phyloP scores from a whole-genome alignment of 1,140 invertebrate species.

The Drosophila lowei region DNA sequence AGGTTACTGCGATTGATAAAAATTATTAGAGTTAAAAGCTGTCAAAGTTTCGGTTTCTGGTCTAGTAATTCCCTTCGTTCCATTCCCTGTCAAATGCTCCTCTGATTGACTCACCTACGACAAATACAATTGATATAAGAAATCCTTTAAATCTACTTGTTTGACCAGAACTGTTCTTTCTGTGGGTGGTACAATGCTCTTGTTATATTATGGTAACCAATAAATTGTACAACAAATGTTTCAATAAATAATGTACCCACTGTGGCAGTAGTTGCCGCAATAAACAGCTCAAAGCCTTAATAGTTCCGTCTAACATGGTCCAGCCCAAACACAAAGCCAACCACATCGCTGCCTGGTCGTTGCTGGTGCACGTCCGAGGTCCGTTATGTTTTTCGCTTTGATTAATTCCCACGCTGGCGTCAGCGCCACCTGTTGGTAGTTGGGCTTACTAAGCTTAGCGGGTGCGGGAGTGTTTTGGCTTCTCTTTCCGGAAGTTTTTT shows the following conservation, averaged over 20 bases:
- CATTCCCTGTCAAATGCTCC: no score
- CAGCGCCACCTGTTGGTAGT: constrained; percentile 73
- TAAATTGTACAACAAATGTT: no score
- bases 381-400: constrained; percentile 21
- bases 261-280: background rate
- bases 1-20: constrained; percentile 1
- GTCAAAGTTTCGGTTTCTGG: background rate
- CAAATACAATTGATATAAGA: no score
- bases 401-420: constrained; percentile 47
- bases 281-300: background rate
- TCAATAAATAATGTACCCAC: constrained; percentile 14
- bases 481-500: constrained; percentile 5
- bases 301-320: constrained; percentile 20
- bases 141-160: no score
- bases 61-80: no score
- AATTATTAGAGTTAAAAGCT: background rate
- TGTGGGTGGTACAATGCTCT: no score
- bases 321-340: constrained; percentile 16
- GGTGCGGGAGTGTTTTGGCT: background rate
- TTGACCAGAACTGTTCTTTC: no score
- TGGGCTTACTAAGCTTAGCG: constrained; percentile 27
- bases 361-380: no score
- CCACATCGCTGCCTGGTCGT: no score
- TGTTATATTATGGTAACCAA: no score
- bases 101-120: no score